Evolutionary conservation across 1,140 invertebrate species (phyloP), one percentile per base, ranked within the genome.

Genomic region (Drosophila rhopaloa): DNA sequence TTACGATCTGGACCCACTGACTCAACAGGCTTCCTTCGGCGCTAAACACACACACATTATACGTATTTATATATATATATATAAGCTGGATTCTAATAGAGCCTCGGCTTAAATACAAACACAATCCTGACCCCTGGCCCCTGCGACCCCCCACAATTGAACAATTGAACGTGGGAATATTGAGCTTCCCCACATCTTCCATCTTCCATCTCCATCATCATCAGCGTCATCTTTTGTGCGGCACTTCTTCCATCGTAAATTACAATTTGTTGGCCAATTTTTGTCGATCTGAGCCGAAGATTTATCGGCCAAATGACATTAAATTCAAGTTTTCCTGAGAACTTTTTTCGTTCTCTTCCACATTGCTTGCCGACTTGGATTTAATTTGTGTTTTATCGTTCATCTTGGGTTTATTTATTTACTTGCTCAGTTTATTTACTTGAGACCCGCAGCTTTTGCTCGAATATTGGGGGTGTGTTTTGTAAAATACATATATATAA

Each of bases 261-360:
- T 72, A 56, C 55, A 72, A 72, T 56, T 71, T 74, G 65, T 74
- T 65, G 48, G 66, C 40, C 48, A 54, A 53, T 55, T 70, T 67
- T 43, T 50, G 63, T 37, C 61, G 37, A 66, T 66, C 40, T 74
- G 38, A 53, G 55, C 37, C 56, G 13, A 70, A 70, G 67, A 74
- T 62, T 72, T 72, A 74, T 73, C 65, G 61, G 56, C 55, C 56
- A 60, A 73, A 70, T 74, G 71, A 70, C 71, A 74, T 74, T 74
- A 61, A 53, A 73, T 72, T 72, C 44, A 55, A 74, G 38, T 38
- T 60, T 71, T 38, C 51, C 44, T 50, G 51, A 50, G 58, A 74
- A 55, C 44, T 43, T 55, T 66, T 60, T 46, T 62, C 13, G 8
- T 14, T 53, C n/a, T 40, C 41, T 27, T 27, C 4, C 16, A 24